Base-by-base conservation (phyloP, 64 coral and sea anemone species). In the Stichodactyla mertensii region DNA sequence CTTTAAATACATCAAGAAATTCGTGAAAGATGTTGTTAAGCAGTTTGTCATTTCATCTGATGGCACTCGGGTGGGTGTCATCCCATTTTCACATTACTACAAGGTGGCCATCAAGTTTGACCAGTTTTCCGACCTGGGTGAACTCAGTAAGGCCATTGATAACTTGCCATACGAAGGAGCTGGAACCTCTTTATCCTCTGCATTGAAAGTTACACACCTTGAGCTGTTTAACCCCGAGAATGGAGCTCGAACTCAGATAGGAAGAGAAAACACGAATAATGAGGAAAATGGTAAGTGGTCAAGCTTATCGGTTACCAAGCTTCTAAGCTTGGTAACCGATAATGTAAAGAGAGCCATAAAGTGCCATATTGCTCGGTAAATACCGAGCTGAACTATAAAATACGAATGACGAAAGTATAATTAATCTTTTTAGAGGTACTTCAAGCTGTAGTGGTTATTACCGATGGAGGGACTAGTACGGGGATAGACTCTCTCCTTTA, bases 1-100 rank as follows among this genome's bases (percentile, higher is more conserved):
- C 83, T 85, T 85, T 23, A 64, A 64, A 1, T 85, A 85, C 16
- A 85, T 85, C 83, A 85, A 85, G 27, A 58, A 85, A 55, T 85
- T 85, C 61, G 60, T 85, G 11, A 59, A 85, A 36, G 54, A 64
- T 57, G 57, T 85, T 10, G 28, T 64, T 12, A 58, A 85, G 28
- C 27, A 26, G 27, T 85, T 85, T 55, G n/a, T 24, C 11, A 22
- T 85, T 4, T 55, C 54, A 2, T 7, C 45, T 7, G 83, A 85
- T 16, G 52, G 10, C 14, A 64, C 60, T 24, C 83, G 10, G 18
- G 56, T 85, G 19, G 83, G 83, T 2, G 56, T 85, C 83, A 51
- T 85, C 2, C 83, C 83, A 15, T 85, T 85, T 55, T 85, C 83
- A 12, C 83, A 85, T 64, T 64, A 85, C 24, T 85, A 24, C 13